phyloP scores from a whole-genome alignment of 2,888 invertebrate genomes.

The Rhimphoctona megacephalus region DNA sequence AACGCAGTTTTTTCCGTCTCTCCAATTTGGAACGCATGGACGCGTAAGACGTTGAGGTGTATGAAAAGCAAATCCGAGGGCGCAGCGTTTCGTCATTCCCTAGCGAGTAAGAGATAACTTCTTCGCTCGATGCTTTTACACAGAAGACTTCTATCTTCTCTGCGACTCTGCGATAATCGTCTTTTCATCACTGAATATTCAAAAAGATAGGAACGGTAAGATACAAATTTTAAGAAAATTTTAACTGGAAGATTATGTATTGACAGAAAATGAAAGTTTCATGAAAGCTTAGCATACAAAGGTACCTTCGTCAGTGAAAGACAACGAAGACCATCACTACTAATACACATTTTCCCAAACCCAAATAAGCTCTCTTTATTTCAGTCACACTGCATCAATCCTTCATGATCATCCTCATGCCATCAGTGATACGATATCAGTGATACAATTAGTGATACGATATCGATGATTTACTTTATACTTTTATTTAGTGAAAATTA shows the following conservation, averaged over 20 bases:
- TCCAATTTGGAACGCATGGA: conserved; percentile 20
- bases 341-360: neutral
- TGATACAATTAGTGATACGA: neutral
- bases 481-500: no score
- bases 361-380: neutral
- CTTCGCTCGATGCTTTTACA: neutral
- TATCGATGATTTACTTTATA: no score
- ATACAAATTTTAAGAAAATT: neutral
- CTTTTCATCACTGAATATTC: conserved; percentile 37
- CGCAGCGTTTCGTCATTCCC: conserved; percentile 18
- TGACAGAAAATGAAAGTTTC: neutral
- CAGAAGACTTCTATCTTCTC: neutral
- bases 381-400: neutral
- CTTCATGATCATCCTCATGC: no score
- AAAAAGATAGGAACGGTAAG: neutral
- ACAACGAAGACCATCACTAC: neutral
- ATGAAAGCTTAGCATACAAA: neutral
- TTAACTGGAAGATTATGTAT: neutral
- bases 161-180: conserved; percentile 39
- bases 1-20: conserved; percentile 33
- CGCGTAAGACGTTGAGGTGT: conserved; percentile 18
- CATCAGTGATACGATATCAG: no score
- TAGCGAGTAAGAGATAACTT: conserved; percentile 37
- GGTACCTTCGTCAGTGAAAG: neutral
- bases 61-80: conserved; percentile 29